Evolutionary conservation across 2,797 vertebrate species (phyloP), one percentile per base, ranked within the genome.

Genomic region (Anabacerthia variegaticeps): DNA sequence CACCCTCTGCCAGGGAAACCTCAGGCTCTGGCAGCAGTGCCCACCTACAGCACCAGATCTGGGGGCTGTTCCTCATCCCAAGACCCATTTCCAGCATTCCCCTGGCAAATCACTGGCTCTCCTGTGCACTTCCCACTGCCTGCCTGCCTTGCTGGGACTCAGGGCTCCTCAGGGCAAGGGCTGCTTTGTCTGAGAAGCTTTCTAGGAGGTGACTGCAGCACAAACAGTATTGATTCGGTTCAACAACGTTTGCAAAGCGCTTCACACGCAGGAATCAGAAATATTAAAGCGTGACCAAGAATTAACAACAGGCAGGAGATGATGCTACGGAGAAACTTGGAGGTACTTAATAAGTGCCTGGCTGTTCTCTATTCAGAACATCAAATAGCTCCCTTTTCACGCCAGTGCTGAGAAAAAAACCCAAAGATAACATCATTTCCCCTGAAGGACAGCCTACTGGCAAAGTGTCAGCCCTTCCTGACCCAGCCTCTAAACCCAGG

Each of bases 401-500:
- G 16, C 46, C 92, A 89, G 84, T 56, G 52, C 55, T 9, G 52
- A 85, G 89, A 90, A 94, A 79, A 79, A 95, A 96, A 92, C 10
- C 67, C 72, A 63, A 36, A 84, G 94, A 84, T 79, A 91, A 93
- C 92, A 96, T 90, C 43, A 80, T 92, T 96, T 97, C 85, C 97
- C 92, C 94, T 67, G 82, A 96, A 97, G 97, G 95, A 97, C 95
- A 97, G 96, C 86, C 95, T 93, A 61, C 88, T 93, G 96, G 69
- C 79, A 56, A 88, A 92, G 95, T 97, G 96, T 96, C 97, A 97
- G 78, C 97, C 49, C 52, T 63, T 95, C 93, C 82, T 97, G 97
- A 97, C 96, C 98, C 95, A 96, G 96, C 94, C 91, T 95, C 94
- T 96, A 91, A 92, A 97, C 97, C 96, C 96, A 94, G 94, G 96